Conservation (phyloP, 2,797 vertebrate genomes). For the Carcharodon carcharias region DNA sequence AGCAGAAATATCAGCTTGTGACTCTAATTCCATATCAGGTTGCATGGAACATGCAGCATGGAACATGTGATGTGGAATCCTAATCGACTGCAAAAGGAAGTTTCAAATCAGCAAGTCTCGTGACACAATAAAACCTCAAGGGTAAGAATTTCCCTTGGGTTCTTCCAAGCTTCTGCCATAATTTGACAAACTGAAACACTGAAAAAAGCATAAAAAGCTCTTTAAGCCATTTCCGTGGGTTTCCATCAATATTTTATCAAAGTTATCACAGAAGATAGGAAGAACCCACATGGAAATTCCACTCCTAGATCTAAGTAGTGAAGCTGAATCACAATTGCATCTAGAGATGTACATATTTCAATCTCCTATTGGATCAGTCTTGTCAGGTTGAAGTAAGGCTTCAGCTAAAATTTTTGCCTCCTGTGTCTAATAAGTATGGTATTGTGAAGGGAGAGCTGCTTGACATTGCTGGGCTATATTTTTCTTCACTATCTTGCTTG, state of each 20-base stretch:
- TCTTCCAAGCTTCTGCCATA: neutral
- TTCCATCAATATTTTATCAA: neutral
- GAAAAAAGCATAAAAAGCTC: neutral
- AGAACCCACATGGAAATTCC: neutral
- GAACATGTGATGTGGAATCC: neutral
- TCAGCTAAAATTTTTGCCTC: neutral
- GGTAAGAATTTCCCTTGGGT: neutral
- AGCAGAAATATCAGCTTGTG: neutral
- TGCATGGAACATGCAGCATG: neutral
- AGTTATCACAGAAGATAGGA: neutral
- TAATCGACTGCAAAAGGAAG: neutral
- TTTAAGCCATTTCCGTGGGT: neutral
- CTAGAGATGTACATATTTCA: neutral
- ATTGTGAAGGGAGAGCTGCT: neutral
- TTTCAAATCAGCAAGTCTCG: neutral
- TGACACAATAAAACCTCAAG: neutral
- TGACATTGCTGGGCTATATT: neutral
- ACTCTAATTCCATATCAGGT: neutral
- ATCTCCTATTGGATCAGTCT: neutral
- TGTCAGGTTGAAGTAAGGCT: neutral
- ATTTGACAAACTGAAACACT: neutral
- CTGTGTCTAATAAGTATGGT: neutral
- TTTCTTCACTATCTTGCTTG: neutral
- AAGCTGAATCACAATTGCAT: neutral
- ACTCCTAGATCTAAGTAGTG: neutral